phyloP scores from a whole-genome alignment of 2,888 invertebrate genomes.

The Philaethria dido region DNA sequence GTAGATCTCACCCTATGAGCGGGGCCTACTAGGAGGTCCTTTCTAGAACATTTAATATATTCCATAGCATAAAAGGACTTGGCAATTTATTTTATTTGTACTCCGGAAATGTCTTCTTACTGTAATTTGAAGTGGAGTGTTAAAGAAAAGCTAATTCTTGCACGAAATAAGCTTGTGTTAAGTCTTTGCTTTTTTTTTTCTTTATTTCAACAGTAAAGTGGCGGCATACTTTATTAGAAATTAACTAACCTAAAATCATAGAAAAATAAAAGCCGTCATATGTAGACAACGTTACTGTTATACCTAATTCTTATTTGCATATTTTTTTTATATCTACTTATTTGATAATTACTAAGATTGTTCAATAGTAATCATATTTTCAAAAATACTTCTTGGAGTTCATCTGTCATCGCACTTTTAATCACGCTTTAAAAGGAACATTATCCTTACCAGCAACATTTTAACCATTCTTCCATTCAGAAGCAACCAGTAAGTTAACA shows the following conservation, averaged over 20 bases:
- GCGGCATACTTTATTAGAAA: too few relatives aligned
- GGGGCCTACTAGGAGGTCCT: conserved; percentile 19
- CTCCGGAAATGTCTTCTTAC: conserved; percentile 2
- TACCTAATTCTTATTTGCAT: too few relatives aligned
- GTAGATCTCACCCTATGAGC: conserved; percentile 35
- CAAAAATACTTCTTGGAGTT: too few relatives aligned
- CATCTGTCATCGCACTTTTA: background rate
- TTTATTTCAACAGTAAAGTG: too few relatives aligned
- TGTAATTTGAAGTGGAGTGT: background rate
- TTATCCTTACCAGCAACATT: background rate
- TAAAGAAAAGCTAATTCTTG: background rate
- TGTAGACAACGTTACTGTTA: too few relatives aligned
- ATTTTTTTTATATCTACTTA: too few relatives aligned
- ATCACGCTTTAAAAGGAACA: background rate
- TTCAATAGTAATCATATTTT: too few relatives aligned
- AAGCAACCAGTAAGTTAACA: background rate
- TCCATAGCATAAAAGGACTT: conserved; percentile 2
- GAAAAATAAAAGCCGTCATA: too few relatives aligned
- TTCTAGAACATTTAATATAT: conserved; percentile 20
- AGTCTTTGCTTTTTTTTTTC: too few relatives aligned
- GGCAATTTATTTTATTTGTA: conserved; percentile 14
- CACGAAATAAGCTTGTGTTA: background rate
- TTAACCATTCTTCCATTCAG: background rate
- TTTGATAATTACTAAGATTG: too few relatives aligned
- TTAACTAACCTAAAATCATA: too few relatives aligned